Conservation (phyloP, 1,140 invertebrate species). For the Calliopsis andreniformis region DNA sequence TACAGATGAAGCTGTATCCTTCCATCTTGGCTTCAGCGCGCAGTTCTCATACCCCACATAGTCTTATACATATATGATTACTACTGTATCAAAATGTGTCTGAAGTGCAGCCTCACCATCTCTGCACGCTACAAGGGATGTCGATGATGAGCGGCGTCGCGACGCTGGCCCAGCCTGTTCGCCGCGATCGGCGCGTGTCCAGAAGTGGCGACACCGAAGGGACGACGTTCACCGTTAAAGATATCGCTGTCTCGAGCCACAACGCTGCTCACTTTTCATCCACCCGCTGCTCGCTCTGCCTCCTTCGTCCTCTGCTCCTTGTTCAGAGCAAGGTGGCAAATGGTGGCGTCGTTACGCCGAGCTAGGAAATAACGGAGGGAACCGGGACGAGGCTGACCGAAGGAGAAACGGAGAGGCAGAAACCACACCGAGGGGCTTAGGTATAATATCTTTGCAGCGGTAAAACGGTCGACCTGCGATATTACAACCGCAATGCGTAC, state of each 20-base stretch:
- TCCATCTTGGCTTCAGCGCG: too few relatives aligned
- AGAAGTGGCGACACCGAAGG: too few relatives aligned
- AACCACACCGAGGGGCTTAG: slow-evolving; percentile 55
- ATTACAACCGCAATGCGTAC: slow-evolving; percentile 74
- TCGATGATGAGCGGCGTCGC: too few relatives aligned
- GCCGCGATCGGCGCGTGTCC: neutral
- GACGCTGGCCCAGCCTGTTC: neutral
- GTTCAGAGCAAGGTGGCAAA: slow-evolving; percentile 26
- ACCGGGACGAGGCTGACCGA: neutral
- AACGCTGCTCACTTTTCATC: neutral
- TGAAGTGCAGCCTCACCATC: too few relatives aligned
- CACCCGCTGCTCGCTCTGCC: neutral
- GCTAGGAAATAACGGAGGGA: neutral
- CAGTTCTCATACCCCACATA: too few relatives aligned
- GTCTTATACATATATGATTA: too few relatives aligned
- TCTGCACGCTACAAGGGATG: too few relatives aligned
- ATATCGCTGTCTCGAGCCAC: neutral
- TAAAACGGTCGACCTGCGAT: slow-evolving; percentile 64
- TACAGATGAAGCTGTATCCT: too few relatives aligned
- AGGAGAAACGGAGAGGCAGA: slow-evolving; percentile 22
- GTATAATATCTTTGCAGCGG: slow-evolving; percentile 65
- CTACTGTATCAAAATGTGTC: too few relatives aligned
- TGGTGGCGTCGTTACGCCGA: neutral
- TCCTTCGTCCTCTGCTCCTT: neutral
- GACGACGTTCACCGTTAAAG: neutral